Base-by-base conservation (phyloP, 2,113 vertebrate genomes). In the Chlorodrepanis virens region DNA sequence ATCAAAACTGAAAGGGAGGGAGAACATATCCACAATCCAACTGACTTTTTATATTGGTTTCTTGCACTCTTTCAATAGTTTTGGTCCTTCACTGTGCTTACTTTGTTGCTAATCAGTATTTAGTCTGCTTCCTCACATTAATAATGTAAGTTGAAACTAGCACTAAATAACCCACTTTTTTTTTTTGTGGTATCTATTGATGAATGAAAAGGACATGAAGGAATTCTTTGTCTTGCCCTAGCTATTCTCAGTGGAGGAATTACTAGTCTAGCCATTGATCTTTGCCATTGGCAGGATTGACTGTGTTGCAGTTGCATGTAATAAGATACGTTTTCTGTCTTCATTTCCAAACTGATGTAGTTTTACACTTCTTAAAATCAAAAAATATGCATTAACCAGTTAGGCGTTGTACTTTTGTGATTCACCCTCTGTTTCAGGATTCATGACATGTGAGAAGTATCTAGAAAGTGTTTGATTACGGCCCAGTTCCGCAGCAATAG, bases 181-280 rank as follows among this genome's bases (percentile, higher is more conserved):
- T 76, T 52, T 44, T 77, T 79, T 6, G 2, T 49, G 31, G 6
- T 71, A 31, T 63, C n/a, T 87, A 9, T 78, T 67, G 74, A 75
- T 82, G 84, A 91, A 77, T 85, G 72, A 67, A 40, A 68, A 87
- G 33, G 67, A 61, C 37, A 49, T 65, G 35, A 64, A 96, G 63
- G 54, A 90, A 79, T 90, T 79, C 74, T 76, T 50, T 56, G 37
- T 87, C 24, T 87, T 9, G 6, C 37, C 54, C 5, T 42, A 18
- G 53, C 56, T 87, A 10, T 82, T 91, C 59, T 94, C 79, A 72
- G n/a, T 85, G 54, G 67, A 82, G 91, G 71, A 85, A 88, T 94
- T 90, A 79, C 57, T 72, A 49, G 49, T 65, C 24, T 40, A 33
- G 47, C 40, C 64, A 77, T 91, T 96, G 83, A 88, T 83, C 81